phyloP scores from a whole-genome alignment of 2,797 vertebrate species.

The Capromys pilorides region DNA sequence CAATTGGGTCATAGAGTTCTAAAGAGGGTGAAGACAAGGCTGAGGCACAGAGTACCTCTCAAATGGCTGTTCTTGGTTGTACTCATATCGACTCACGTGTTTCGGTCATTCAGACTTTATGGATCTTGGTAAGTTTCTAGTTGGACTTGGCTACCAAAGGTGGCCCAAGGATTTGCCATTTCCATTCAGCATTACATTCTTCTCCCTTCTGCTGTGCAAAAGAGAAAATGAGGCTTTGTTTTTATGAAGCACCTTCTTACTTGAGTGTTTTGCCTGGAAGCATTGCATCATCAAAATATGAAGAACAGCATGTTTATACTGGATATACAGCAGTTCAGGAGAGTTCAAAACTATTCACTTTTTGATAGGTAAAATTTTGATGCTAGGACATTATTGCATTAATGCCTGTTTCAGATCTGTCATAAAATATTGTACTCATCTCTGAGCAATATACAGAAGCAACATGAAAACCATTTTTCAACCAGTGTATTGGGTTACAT shows the following conservation, averaged over 20 bases:
- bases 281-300: slow-evolving; percentile 50
- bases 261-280: slow-evolving; percentile 29
- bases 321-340: slow-evolving; percentile 32
- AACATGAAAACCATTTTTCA: slow-evolving; percentile 36
- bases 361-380: slow-evolving; percentile 58
- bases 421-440: slow-evolving; percentile 34
- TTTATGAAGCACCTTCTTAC: background rate
- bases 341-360: slow-evolving; percentile 40
- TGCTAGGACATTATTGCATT: background rate
- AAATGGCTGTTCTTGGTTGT: slow-evolving; percentile 44
- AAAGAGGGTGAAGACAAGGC: slow-evolving; percentile 12
- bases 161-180: background rate
- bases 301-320: slow-evolving; percentile 29
- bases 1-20: background rate
- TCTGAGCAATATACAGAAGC: slow-evolving; percentile 10
- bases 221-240: slow-evolving; percentile 17
- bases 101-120: background rate
- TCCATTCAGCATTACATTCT: slow-evolving; percentile 34
- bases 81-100: background rate
- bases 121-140: slow-evolving; percentile 45
- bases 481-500: slow-evolving; percentile 16
- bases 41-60: slow-evolving; percentile 10
- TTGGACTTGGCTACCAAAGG: background rate
- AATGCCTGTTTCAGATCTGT: slow-evolving; percentile 47
- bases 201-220: background rate